Base-by-base conservation (phyloP, 2,888 invertebrate species). In the Noctua comes region DNA sequence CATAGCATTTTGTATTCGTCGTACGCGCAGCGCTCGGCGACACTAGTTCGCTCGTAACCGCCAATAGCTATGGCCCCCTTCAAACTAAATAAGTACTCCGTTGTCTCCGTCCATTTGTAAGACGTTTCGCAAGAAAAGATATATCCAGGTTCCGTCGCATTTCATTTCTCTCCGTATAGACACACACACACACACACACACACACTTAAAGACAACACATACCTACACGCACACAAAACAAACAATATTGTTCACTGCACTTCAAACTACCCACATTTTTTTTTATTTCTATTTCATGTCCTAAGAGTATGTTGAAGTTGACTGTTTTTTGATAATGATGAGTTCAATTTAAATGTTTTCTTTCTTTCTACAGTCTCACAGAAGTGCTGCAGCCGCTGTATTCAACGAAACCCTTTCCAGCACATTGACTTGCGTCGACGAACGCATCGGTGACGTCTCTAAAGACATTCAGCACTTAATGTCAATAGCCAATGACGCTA, bases 401-500 rank as follows among this genome's bases (percentile, higher is more conserved):
- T 93, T 95, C 84, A 91, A 91, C 62, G 87, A 93, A 0, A 94
- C 95, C 0, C 62, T 91, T 13, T 81, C 89, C 4, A 92, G 91
- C 74, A 91, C 92, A 1, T 83, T 92, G 77, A 78, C 73, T 13
- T 96, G 96, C 80, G 93, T 94, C 6, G 94, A 94, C 31, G 89
- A 92, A 13, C 92, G 93, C 43, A 90, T 96, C 3, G 76, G 88
- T 24, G 94, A 94, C 46, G 88, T 95, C 18, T 84, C 88, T 3
- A 83, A 89, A 3, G 89, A 94, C 68, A 90, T 96, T 4, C 79
- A 91, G 16, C 83, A 88, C 11, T 88, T 96, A 3, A 86, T 82
- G 21, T 81, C 80, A 27, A 65, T 93, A 16, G 89, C 95, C 10
- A 85, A 86, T 8, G 88, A 88, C 1, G 95, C 94, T 0, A 83